Evolutionary conservation across 2,888 invertebrate genomes (phyloP).

Genomic region (Scaptomyza reducta): DNA sequence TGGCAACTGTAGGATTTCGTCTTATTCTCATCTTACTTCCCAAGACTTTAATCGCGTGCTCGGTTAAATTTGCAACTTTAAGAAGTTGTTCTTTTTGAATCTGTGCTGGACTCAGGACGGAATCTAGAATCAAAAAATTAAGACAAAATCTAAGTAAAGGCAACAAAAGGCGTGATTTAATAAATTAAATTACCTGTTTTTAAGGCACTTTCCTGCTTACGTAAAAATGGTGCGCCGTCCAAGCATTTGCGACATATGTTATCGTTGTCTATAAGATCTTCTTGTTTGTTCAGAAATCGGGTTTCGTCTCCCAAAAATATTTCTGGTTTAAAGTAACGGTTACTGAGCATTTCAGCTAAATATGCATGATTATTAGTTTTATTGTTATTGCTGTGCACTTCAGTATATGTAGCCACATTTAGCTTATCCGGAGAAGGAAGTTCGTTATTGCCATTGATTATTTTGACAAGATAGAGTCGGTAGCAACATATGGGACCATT

Average conservation of each 20-base stretch:
- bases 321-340: constrained; percentile 87
- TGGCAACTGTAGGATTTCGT: constrained; percentile 75
- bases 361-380: constrained; percentile 89
- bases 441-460: constrained; percentile 87
- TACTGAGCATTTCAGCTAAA: constrained; percentile 93
- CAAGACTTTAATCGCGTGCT: constrained; percentile 79
- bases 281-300: constrained; percentile 74
- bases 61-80: constrained; percentile 76
- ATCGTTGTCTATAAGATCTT: constrained; percentile 70
- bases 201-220: constrained; percentile 31
- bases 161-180: not conserved
- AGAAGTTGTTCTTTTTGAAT: constrained; percentile 76
- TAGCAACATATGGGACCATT: constrained; percentile 96
- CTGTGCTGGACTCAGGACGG: constrained; percentile 44
- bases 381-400: constrained; percentile 88
- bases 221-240: constrained; percentile 66
- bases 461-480: constrained; percentile 90
- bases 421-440: constrained; percentile 89
- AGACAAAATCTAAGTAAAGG: too few species aligned
- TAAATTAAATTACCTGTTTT: constrained; percentile 21
- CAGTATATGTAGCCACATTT: constrained; percentile 89
- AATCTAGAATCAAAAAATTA: constrained; percentile 21
- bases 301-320: constrained; percentile 90
- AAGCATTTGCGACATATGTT: constrained; percentile 79
- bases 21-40: constrained; percentile 69